A percentile compares a stretch with the other conserved stretches of the same genome.
Evolutionary conservation across 2,888 invertebrate species (phyloP).

Genomic region (Adelognathus sp.): DNA sequence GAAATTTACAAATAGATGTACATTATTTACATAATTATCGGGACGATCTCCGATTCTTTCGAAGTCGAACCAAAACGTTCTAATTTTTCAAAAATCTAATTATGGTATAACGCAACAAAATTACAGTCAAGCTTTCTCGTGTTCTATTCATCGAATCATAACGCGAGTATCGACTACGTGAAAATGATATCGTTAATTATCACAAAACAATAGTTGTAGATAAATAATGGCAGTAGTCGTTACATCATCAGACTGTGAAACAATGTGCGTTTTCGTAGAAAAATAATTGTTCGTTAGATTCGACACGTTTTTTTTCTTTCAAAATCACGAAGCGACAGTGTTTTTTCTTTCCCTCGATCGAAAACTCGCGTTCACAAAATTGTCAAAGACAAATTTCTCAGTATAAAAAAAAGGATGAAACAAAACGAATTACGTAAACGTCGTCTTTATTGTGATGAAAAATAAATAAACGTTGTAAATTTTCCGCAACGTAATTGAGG

Average conservation of each 20-base stretch:
- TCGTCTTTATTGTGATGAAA: constrained; percentile 46
- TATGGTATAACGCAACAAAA: constrained; percentile 1
- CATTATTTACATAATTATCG: constrained; percentile 70
- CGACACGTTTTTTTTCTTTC: background rate
- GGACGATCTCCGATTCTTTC: constrained; percentile 19
- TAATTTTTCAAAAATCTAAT: background rate
- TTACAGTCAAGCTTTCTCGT: background rate
- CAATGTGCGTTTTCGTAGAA: constrained; percentile 32
- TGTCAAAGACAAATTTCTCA: background rate
- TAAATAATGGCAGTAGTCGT: constrained; percentile 28
- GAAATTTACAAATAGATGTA: constrained; percentile 70
- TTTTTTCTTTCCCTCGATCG: background rate
- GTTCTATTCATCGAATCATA: background rate
- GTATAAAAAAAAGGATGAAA: constrained; percentile 5
- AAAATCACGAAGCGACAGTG: background rate
- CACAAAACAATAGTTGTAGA: background rate
- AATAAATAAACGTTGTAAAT: constrained; percentile 22
- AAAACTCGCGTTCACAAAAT: background rate
- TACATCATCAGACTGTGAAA: constrained; percentile 23
- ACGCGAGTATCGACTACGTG: background rate
- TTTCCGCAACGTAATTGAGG: background rate
- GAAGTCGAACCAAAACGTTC: background rate
- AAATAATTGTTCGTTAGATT: constrained; percentile 25
- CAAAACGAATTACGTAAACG: constrained; percentile 30
- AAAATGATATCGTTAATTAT: background rate